Conservation (phyloP, 64 coral and sea anemone species). For the Orbicella faveolata region DNA sequence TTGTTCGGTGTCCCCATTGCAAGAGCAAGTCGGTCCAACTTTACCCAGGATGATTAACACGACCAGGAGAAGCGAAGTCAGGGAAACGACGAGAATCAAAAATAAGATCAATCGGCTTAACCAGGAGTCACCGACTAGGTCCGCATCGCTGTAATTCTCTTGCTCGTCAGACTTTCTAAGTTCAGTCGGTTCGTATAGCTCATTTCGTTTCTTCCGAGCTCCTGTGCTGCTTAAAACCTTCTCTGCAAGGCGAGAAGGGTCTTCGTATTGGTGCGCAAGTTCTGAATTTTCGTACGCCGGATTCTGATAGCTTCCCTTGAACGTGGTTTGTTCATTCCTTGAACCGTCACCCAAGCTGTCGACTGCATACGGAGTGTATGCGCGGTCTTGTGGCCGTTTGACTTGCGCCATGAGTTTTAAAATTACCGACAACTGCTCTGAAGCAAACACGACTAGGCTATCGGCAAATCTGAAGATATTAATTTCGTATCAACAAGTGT, state of each 20-base stretch:
- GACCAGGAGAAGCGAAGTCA: not conserved
- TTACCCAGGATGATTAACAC: not conserved
- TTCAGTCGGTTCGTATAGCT: conserved; percentile 17
- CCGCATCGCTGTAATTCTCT: not conserved
- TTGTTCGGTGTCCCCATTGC: not conserved
- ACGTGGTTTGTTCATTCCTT: not conserved
- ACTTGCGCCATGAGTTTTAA: conserved; percentile 11
- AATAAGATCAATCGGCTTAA: conserved; percentile 17
- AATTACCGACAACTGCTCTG: not conserved
- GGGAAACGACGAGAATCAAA: conserved; percentile 4
- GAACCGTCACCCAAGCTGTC: not conserved
- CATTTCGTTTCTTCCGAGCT: conserved; percentile 17
- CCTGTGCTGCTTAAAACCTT: not conserved
- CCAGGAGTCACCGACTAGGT: conserved; percentile 1
- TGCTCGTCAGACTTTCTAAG: not conserved
- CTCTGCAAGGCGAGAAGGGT: not conserved
- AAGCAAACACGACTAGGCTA: not conserved
- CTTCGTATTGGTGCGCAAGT: not conserved
- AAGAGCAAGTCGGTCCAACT: not conserved
- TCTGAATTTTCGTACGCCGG: conserved; percentile 26
- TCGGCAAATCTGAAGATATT: not conserved
- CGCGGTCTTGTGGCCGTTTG: not conserved
- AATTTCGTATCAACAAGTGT: no score
- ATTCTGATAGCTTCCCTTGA: not conserved
- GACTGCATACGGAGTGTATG: conserved; percentile 19